phyloP scores from a whole-genome alignment of 2,888 invertebrate species.

The Microctonus aethiopoides region DNA sequence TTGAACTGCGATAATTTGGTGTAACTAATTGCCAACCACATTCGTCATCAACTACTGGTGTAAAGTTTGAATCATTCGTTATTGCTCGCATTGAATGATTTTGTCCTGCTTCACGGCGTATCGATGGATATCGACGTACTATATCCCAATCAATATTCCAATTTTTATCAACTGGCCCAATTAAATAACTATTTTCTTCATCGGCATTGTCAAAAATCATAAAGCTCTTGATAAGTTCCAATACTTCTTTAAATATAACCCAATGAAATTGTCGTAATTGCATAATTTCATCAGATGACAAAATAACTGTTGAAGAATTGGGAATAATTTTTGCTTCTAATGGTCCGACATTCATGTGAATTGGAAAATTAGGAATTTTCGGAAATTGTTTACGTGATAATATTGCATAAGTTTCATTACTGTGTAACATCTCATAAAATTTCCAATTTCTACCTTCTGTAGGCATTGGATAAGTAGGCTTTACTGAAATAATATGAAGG shows the following conservation, averaged over 20 bases:
- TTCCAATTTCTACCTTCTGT: slow-evolving; percentile 67
- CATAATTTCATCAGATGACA: slow-evolving; percentile 69
- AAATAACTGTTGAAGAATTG: slow-evolving; percentile 68
- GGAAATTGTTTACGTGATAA: slow-evolving; percentile 74
- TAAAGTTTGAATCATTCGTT: neutral
- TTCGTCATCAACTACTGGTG: slow-evolving; percentile 68
- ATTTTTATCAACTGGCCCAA: slow-evolving; percentile 62
- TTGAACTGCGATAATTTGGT: slow-evolving; percentile 80
- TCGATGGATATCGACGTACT: slow-evolving; percentile 67
- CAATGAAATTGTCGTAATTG: slow-evolving; percentile 76
- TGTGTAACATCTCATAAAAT: slow-evolving; percentile 70
- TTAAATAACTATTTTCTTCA: slow-evolving; percentile 67
- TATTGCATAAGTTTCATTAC: slow-evolving; percentile 73
- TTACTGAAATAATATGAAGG: slow-evolving; percentile 73
- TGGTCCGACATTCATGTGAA: slow-evolving; percentile 78
- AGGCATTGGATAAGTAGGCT: slow-evolving; percentile 69
- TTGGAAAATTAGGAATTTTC: slow-evolving; percentile 74
- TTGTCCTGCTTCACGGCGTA: slow-evolving; percentile 62
- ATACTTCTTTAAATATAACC: slow-evolving; percentile 79
- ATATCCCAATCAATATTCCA: slow-evolving; percentile 74
- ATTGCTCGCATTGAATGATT: slow-evolving; percentile 53
- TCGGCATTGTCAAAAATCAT: slow-evolving; percentile 71
- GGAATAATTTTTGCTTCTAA: slow-evolving; percentile 69
- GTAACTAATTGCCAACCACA: slow-evolving; percentile 78
- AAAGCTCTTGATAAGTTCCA: slow-evolving; percentile 74